Evolutionary conservation across 2,113 vertebrate species (phyloP), one percentile per base, ranked within the genome.

Genomic region (Cynoglossus semilaevis): DNA sequence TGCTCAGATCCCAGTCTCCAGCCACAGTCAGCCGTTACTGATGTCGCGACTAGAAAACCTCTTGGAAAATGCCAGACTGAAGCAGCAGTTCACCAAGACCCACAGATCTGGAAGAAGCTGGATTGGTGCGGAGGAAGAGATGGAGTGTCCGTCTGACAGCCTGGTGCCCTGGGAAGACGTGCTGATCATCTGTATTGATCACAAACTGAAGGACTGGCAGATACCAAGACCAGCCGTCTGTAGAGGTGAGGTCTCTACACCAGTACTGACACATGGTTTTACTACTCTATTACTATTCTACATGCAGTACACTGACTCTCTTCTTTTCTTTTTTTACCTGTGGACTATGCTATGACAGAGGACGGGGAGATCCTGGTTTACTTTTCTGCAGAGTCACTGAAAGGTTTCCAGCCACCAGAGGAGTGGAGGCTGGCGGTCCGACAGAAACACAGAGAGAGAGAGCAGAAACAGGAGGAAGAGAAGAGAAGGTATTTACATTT

Each of bases 171-270:
- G 95, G 97, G 93, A 94, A 3, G 90, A 91, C 1, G 55, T 96
- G 40, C 72, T 98, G 16, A 55, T 85, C 46, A 79, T 94, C 16
- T 98, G 95, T 45, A 91, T 98, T 14, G 93, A 96, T 77, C 95
- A 98, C 86, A 95, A 91, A 55, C 84, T 98, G 72, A 93, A 92
- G 63, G 96, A 97, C 85, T 98, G 95, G 94, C 87, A 77, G 4
- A 80, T 91, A 2, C 90, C 91, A 0, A 87, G 76, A 34, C 70
- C 84, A 1, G 89, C 91, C 0, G 1, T 90, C 62, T 62, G 66
- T 19, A 53, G 90, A 88, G 96, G 97, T 96, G 76, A 59, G 35
- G 14, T 38, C 12, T 15, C 58, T 17, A 11, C 2, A 35, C 1
- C 1, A 36, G 12, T 45, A 37, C 5, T 6, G 5, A 1, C 10